A percentile compares a stretch with the other conserved stretches of the same genome.
These are phyloP conservation scores for Lepas anatifera DNA, from an alignment of 2,888 invertebrate genomes.

Conservation along the genomic window DNA sequence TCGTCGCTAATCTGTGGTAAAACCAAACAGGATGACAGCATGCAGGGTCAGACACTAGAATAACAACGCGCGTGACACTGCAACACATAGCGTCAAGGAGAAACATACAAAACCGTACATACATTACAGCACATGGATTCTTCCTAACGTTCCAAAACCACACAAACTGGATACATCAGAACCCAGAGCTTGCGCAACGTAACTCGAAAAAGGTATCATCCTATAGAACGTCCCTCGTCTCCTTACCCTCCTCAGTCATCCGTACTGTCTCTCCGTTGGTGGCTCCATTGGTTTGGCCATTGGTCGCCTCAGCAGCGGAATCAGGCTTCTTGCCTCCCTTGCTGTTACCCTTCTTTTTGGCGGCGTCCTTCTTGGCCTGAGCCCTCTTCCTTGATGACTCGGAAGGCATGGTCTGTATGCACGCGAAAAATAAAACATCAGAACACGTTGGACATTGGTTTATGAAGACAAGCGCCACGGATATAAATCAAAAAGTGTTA, in stretches of 20 bases:
- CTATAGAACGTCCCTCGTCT: neutral
- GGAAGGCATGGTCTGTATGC: conserved; percentile 94
- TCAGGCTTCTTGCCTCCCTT: conserved; percentile 27
- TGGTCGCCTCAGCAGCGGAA: conserved; percentile 27
- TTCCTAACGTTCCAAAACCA: neutral
- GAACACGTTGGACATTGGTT: no score
- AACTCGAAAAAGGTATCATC: conserved; percentile 4
- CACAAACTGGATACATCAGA: neutral
- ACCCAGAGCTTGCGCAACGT: neutral
- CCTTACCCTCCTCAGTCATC: conserved; percentile 17
- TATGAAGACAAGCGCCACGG: no score
- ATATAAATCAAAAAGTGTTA: no score
- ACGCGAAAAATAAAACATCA: no score
- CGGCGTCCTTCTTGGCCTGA: conserved; percentile 92
- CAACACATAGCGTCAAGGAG: no score
- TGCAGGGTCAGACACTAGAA: no score
- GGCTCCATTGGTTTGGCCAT: neutral
- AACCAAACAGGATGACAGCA: no score
- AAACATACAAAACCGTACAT: no score
- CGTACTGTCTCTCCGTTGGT: neutral
- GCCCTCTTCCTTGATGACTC: conserved; percentile 97
- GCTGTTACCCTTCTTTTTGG: conserved; percentile 48
- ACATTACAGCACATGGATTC: no score
- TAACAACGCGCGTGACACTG: no score
- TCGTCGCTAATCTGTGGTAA: no score